These are phyloP conservation scores for Gymnarchus niloticus DNA, from an alignment of 2,113 vertebrate species.

Conservation along the genomic window DNA sequence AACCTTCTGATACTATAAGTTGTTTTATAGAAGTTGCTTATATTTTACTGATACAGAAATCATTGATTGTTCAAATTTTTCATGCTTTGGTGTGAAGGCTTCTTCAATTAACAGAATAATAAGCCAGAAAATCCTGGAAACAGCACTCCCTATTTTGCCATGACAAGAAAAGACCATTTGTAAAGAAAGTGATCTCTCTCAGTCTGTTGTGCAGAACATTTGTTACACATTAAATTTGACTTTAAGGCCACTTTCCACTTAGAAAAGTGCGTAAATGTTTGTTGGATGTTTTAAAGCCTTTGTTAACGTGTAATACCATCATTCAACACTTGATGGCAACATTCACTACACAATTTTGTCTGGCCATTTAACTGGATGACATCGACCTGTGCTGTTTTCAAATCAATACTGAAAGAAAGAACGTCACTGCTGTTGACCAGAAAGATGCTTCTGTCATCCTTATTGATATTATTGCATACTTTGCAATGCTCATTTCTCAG, in stretches of 20 bases:
- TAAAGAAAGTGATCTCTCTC: neutral
- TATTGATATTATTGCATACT: neutral
- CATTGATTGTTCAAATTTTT: neutral
- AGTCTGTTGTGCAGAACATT: neutral
- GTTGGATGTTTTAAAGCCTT: neutral
- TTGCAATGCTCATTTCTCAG: neutral
- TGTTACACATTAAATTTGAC: neutral
- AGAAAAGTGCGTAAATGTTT: neutral
- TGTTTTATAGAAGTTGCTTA: neutral
- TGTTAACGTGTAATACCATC: neutral
- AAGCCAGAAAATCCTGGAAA: too few relatives aligned
- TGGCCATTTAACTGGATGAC: neutral
- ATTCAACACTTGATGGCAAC: neutral
- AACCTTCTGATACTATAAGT: neutral
- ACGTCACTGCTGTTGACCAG: neutral
- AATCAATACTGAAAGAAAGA: neutral
- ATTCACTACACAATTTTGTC: neutral
- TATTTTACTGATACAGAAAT: neutral
- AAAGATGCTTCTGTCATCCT: neutral
- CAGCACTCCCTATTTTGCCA: too few relatives aligned
- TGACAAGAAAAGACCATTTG: too few relatives aligned
- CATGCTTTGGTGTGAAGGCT: neutral
- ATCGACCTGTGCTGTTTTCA: neutral
- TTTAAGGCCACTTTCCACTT: neutral
- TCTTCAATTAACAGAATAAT: too few relatives aligned